A percentile compares a stretch with the other conserved stretches of the same genome.
These are phyloP conservation scores for Camptogramma bilineatum DNA, from an alignment of 2,888 invertebrate species.

Conservation along the genomic window DNA sequence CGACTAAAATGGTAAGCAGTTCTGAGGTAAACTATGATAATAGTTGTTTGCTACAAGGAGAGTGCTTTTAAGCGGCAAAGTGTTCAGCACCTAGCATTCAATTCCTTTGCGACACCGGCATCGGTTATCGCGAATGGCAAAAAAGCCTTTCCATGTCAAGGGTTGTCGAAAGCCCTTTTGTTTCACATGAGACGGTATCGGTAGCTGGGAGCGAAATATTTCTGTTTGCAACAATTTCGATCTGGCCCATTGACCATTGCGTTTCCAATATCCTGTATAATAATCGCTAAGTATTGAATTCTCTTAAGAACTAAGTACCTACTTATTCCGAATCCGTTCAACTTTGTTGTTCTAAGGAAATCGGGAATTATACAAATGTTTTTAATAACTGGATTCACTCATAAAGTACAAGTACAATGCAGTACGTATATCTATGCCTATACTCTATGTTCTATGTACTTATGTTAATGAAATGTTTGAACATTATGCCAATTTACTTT, in stretches of 20 bases:
- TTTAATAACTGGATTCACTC: background rate
- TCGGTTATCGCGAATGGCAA: conserved; percentile 72
- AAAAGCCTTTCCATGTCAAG: conserved; percentile 83
- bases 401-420: background rate
- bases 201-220: conserved; percentile 48
- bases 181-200: conserved; percentile 54
- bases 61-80: conserved; percentile 68
- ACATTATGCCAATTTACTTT: conserved; percentile 14
- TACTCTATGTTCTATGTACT: no score
- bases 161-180: conserved; percentile 77
- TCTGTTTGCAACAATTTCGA: conserved; percentile 29
- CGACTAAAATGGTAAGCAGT: conserved; percentile 31
- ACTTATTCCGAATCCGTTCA: conserved; percentile 1
- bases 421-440: background rate
- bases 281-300: background rate
- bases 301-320: background rate
- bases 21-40: conserved; percentile 45
- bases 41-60: conserved; percentile 51
- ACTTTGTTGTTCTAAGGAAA: conserved; percentile 21
- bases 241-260: conserved; percentile 33
- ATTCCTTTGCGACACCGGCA: conserved; percentile 60
- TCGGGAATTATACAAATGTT: conserved; percentile 11
- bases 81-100: conserved; percentile 57
- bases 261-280: conserved; percentile 20
- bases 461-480: conserved; percentile 1